Evolutionary conservation across 2,888 invertebrate genomes (phyloP).

Genomic region (Tetragonula carbonaria): DNA sequence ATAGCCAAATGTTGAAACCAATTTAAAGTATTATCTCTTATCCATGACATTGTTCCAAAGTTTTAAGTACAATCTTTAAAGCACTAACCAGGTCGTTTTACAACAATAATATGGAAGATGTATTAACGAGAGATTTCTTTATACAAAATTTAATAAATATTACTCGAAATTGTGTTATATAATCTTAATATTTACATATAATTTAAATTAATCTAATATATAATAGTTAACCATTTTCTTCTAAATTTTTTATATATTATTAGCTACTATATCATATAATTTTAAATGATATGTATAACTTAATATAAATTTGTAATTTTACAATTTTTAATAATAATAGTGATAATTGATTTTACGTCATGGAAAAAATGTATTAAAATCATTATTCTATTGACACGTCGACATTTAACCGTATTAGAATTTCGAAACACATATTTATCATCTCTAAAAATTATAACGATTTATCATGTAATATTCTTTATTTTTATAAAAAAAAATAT

Average conservation of each 20-base stretch:
- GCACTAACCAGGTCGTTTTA: background rate
- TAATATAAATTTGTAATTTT: background rate
- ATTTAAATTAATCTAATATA: background rate
- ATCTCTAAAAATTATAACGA: constrained; percentile 9
- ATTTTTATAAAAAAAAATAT: constrained; percentile 5
- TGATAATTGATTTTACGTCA: constrained; percentile 2
- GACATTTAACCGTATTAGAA: constrained; percentile 44
- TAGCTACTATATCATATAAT: background rate
- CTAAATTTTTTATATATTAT: background rate
- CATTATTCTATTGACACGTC: constrained; percentile 55
- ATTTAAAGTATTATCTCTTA: constrained; percentile 89
- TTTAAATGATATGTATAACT: background rate
- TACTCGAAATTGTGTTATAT: background rate
- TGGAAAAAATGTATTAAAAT: constrained; percentile 23
- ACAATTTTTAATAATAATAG: constrained; percentile 3
- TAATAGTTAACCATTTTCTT: background rate
- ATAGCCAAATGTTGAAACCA: constrained; percentile 91
- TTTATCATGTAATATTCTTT: constrained; percentile 12
- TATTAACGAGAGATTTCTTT: background rate
- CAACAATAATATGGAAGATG: background rate
- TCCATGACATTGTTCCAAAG: constrained; percentile 88
- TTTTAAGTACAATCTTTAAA: background rate
- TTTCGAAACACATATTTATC: constrained; percentile 28
- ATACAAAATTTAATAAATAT: background rate
- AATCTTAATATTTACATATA: background rate